Conservation (phyloP, 2,888 invertebrate genomes). For the Acrobasis repandana region DNA sequence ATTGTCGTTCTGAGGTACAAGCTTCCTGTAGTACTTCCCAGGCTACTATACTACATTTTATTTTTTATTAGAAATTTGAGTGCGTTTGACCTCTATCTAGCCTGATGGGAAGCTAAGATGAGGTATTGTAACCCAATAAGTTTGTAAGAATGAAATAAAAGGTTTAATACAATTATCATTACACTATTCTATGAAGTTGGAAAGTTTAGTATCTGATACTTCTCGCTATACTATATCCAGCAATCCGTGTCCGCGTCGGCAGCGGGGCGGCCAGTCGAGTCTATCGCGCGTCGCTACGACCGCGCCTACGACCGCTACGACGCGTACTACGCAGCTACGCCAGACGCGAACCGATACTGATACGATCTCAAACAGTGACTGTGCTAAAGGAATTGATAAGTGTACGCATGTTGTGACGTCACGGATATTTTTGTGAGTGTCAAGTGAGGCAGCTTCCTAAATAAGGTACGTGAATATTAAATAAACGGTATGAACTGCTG, state of each 20-base stretch:
- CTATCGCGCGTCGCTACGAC: constrained; percentile 65
- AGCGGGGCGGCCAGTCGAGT: constrained; percentile 65
- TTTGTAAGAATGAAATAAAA: too few species aligned
- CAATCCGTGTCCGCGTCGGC: constrained; percentile 66
- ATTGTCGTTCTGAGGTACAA: too few species aligned
- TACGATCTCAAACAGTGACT: constrained; percentile 46
- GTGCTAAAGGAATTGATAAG: constrained; percentile 50
- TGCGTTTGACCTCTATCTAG: too few species aligned
- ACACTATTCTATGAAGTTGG: neutral
- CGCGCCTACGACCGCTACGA: constrained; percentile 62
- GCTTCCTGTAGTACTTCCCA: too few species aligned
- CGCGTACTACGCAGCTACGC: constrained; percentile 44
- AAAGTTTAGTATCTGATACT: constrained; percentile 37
- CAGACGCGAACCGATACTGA: neutral
- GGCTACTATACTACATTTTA: too few species aligned
- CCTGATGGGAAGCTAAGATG: too few species aligned
- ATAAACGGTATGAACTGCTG: constrained; percentile 55
- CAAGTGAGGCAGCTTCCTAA: constrained; percentile 24
- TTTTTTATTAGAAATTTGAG: too few species aligned
- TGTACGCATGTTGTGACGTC: constrained; percentile 48
- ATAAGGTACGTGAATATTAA: constrained; percentile 67
- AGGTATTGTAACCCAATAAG: too few species aligned
- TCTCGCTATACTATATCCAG: constrained; percentile 50
- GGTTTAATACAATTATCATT: too few species aligned
- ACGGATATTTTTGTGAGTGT: constrained; percentile 39